These are phyloP conservation scores for Trachythela sp. DNA, from an alignment of 64 coral and sea anemone species.

Conservation along the genomic window DNA sequence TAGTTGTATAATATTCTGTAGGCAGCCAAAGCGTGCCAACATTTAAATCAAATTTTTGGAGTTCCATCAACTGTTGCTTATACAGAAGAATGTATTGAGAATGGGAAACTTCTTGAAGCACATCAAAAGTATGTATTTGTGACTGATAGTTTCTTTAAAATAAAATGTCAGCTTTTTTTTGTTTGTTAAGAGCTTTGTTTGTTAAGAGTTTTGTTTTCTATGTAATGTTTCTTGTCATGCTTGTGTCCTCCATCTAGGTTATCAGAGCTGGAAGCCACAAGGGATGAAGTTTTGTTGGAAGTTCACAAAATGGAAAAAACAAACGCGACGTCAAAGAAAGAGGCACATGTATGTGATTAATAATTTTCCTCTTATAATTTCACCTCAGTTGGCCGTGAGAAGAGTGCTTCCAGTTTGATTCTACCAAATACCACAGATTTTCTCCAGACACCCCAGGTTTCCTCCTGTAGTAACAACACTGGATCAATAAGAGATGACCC, in stretches of 20 bases:
- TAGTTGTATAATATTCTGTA: background rate
- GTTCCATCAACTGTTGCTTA: constrained; percentile 88
- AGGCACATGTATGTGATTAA: constrained; percentile 41
- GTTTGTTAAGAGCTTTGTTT: too few relatives aligned
- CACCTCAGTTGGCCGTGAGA: too few relatives aligned
- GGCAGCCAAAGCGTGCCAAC: constrained; percentile 76
- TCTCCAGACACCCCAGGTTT: too few relatives aligned
- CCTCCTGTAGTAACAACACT: too few relatives aligned
- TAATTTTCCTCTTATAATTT: too few relatives aligned
- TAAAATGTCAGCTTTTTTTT: too few relatives aligned
- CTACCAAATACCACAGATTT: too few relatives aligned
- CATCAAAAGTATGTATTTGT: constrained; percentile 67
- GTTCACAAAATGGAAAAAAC: constrained; percentile 78
- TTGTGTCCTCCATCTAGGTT: constrained; percentile 43
- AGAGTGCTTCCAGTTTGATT: too few relatives aligned
- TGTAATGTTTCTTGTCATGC: background rate
- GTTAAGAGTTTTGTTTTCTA: too few relatives aligned
- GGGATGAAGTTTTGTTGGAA: constrained; percentile 92
- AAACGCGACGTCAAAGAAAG: constrained; percentile 47
- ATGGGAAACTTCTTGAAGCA: constrained; percentile 79
- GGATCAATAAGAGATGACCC: too few relatives aligned
- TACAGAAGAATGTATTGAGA: constrained; percentile 61
- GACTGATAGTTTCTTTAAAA: background rate
- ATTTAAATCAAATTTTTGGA: constrained; percentile 90
- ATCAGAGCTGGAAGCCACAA: constrained; percentile 79